These are phyloP conservation scores for Phyto melanocephala DNA, from an alignment of 2,888 invertebrate species.

Conservation along the genomic window DNA sequence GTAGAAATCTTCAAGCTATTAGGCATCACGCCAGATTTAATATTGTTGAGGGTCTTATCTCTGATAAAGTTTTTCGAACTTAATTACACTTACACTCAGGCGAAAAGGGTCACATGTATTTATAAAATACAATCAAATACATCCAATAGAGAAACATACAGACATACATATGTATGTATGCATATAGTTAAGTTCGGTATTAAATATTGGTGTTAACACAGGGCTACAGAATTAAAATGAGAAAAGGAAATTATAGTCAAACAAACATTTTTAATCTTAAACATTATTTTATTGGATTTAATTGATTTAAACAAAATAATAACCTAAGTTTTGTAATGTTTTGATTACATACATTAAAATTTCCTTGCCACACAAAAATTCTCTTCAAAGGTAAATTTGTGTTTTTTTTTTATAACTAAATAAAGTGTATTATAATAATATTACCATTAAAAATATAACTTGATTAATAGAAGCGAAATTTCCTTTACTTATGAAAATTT, in stretches of 20 bases:
- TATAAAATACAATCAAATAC: not conserved
- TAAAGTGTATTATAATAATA: too few relatives aligned
- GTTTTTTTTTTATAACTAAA: too few relatives aligned
- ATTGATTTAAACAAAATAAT: too few relatives aligned
- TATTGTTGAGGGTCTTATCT: constrained; percentile 44
- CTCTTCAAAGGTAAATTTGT: too few relatives aligned
- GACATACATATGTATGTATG: not conserved
- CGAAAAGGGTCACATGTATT: constrained; percentile 55
- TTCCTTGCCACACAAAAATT: too few relatives aligned
- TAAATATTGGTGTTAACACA: constrained; percentile 16
- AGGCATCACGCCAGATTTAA: constrained; percentile 61
- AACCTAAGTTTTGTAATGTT: too few relatives aligned
- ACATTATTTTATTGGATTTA: not conserved
- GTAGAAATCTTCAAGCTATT: not conserved
- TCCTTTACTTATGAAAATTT: too few relatives aligned
- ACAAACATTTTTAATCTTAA: not conserved
- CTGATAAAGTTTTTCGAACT: constrained; percentile 64
- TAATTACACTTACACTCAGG: constrained; percentile 25
- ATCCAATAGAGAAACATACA: not conserved
- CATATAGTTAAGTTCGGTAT: constrained; percentile 17
- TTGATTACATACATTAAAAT: too few relatives aligned
- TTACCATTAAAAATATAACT: too few relatives aligned
- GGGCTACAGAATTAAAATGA: not conserved
- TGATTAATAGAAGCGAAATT: too few relatives aligned
- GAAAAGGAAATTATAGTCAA: too few relatives aligned